Evolutionary conservation across 2,888 invertebrate species (phyloP), one percentile per base, ranked within the genome.

Genomic region (Eledone cirrhosa): DNA sequence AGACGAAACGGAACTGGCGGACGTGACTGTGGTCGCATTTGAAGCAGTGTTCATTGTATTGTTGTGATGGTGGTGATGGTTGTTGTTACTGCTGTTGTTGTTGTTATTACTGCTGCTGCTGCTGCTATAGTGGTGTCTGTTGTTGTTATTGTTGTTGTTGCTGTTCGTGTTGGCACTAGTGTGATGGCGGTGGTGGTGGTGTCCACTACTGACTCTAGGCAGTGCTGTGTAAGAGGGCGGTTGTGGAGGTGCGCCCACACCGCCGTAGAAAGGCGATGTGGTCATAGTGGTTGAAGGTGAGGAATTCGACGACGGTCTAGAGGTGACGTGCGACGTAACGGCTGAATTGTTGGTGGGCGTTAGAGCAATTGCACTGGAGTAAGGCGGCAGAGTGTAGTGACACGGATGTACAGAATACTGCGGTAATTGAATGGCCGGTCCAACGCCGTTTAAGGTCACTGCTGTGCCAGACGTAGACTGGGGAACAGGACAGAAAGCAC

Each of bases 141-240:
- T 41, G 41, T 3, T 41, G 41, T 11, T 41, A 11, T 41, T 41
- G 41, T 41, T 41, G 41, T 41, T 41, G 41, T 41, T 41, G 11
- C 41, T 41, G 41, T 41, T 41, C 41, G 41, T 11, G 41, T 41
- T 41, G 41, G 41, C 41, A 41, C 41, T 41, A 41, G 41, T 41
- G n/a, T 31, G 31, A 22, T 11, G 16, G 8, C 31, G 69, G 16
- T 14, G 72, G 3, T 72, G 63, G 63, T 63, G 72, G 1, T 72
- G 72, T 41, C 72, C 72, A 72, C 31, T 33, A 19, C 33, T 41
- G n/a, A 72, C 33, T 19, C 72, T 72, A 19, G 22, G 72, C n/a
- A 33, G n/a, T 13, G n/a, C 72, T 7, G 72, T 41, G 41, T n/a
- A 41, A 41, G 72, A 72, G 31, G 72, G 72, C 31, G 72, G 31